Evolutionary conservation across 2,797 vertebrate genomes (phyloP).

Genomic region (Betta splendens): DNA sequence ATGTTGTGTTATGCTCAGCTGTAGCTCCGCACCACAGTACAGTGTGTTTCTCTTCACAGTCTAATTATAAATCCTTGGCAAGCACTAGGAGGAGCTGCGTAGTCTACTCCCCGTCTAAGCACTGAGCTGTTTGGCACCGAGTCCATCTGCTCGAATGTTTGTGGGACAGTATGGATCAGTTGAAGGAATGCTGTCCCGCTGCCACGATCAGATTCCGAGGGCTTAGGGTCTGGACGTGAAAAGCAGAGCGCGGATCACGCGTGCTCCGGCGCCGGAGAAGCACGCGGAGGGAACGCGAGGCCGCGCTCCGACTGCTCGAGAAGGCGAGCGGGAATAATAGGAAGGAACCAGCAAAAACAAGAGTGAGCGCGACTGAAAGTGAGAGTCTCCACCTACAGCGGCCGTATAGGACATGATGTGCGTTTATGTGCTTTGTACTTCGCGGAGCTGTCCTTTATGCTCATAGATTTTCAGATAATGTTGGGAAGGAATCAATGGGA

Average conservation of each 20-base stretch:
- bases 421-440: slow-evolving; percentile 77
- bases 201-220: slow-evolving; percentile 45
- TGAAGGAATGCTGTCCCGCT: slow-evolving; percentile 63
- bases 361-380: slow-evolving; percentile 49
- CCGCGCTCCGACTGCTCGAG: slow-evolving; percentile 42
- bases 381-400: slow-evolving; percentile 56
- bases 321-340: slow-evolving; percentile 43
- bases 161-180: slow-evolving; percentile 57
- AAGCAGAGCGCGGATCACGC: slow-evolving; percentile 33
- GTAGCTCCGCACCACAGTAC: slow-evolving; percentile 56
- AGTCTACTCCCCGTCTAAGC: slow-evolving; percentile 56
- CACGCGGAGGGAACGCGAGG: no score
- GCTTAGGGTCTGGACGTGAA: slow-evolving; percentile 38
- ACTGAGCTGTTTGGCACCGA: slow-evolving; percentile 60
- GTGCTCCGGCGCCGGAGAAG: no score
- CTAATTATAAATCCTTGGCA: slow-evolving; percentile 72
- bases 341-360: slow-evolving; percentile 25
- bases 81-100: slow-evolving; percentile 57
- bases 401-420: slow-evolving; percentile 67
- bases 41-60: slow-evolving; percentile 64
- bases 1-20: slow-evolving; percentile 51
- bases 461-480: slow-evolving; percentile 92
- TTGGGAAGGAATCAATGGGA: slow-evolving; percentile 87
- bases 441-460: slow-evolving; percentile 82
- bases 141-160: slow-evolving; percentile 60